Evolutionary conservation across 1,140 invertebrate genomes (phyloP).

Genomic region (Drosophila serrata): DNA sequence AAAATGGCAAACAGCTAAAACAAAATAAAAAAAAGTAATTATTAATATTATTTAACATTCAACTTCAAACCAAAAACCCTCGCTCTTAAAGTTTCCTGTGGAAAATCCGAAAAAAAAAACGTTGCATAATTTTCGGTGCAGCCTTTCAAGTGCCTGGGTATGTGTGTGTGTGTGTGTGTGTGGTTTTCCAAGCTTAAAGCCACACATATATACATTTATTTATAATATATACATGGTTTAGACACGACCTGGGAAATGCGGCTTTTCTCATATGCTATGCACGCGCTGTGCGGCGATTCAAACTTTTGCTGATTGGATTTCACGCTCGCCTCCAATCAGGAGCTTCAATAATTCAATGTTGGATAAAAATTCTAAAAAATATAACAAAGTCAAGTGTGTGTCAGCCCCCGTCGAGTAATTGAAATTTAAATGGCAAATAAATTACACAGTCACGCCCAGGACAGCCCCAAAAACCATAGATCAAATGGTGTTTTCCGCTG

Average conservation of each 20-base stretch:
- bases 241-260: constrained; percentile 17
- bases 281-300: constrained; percentile 25
- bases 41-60: too few relatives aligned
- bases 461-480: constrained; percentile 26
- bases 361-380: constrained; percentile 19
- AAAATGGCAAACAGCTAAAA: too few relatives aligned
- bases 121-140: constrained; percentile 57
- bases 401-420: constrained; percentile 49
- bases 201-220: not conserved
- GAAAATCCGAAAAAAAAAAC: constrained; percentile 15
- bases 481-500: constrained; percentile 41
- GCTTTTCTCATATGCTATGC: constrained; percentile 22
- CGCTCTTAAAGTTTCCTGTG: not conserved
- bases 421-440: constrained; percentile 79
- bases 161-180: not conserved
- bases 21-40: too few relatives aligned
- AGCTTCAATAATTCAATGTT: constrained; percentile 74
- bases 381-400: constrained; percentile 10
- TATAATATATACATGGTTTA: not conserved
- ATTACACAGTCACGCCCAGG: constrained; percentile 27
- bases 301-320: constrained; percentile 71
- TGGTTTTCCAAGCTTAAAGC: not conserved
- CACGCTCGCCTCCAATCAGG: constrained; percentile 67
- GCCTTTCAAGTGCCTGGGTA: constrained; percentile 1
- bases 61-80: too few relatives aligned